phyloP scores from a whole-genome alignment of 2,797 vertebrate species.

The Nannoperca australis region DNA sequence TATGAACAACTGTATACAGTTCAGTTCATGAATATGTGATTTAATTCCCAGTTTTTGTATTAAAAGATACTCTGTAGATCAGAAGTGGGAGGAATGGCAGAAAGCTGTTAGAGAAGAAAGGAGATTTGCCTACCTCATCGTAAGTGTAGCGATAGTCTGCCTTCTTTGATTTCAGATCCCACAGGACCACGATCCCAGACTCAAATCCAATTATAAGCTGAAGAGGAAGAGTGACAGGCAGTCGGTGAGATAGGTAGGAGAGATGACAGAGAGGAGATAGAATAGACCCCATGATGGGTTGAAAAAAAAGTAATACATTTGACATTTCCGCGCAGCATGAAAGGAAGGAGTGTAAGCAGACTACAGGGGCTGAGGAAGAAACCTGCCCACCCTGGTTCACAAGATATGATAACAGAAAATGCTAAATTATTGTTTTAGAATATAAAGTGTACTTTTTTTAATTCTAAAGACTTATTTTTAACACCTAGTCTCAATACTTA shows the following conservation, averaged over 20 bases:
- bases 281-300: conserved; percentile 65
- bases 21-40: conserved; percentile 73
- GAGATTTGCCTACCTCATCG: conserved; percentile 92
- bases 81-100: conserved; percentile 42
- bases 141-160: conserved; percentile 98
- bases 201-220: conserved; percentile 99
- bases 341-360: conserved; percentile 54
- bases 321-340: conserved; percentile 70
- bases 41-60: conserved; percentile 57
- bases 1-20: conserved; percentile 32
- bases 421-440: conserved; percentile 7
- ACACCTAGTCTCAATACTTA: not conserved
- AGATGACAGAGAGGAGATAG: conserved; percentile 69
- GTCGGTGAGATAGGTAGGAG: conserved; percentile 63
- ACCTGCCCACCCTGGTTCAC: conserved; percentile 46
- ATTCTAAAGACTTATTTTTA: conserved; percentile 36
- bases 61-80: conserved; percentile 46
- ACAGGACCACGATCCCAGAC: conserved; percentile 95
- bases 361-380: conserved; percentile 39
- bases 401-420: conserved; percentile 28
- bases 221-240: conserved; percentile 77
- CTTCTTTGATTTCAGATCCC: conserved; percentile 99
- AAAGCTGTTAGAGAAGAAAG: conserved; percentile 51
- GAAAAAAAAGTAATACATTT: conserved; percentile 69
- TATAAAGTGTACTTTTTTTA: not conserved